Evolutionary conservation across 2,797 vertebrate genomes (phyloP).

Genomic region (Pipistrellus pipistrellus): DNA sequence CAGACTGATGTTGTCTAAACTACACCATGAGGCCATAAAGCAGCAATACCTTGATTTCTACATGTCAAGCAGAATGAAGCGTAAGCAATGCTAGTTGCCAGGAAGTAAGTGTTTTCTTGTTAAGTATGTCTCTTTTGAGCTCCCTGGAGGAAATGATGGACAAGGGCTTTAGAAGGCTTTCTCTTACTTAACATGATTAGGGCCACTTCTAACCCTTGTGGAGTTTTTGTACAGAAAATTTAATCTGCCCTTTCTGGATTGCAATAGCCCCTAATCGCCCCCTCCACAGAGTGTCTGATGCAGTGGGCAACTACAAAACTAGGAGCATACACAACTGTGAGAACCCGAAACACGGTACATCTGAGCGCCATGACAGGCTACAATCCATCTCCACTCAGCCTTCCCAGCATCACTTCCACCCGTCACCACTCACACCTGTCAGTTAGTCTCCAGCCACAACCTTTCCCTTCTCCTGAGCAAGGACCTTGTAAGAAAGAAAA

Average conservation of each 20-base stretch:
- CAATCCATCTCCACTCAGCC: not conserved
- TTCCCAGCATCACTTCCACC: not conserved
- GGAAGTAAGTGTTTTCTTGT: not conserved
- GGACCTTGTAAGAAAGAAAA: not conserved
- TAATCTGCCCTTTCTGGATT: not conserved
- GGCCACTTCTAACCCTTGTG: not conserved
- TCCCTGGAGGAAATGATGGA: not conserved
- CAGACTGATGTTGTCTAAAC: not conserved
- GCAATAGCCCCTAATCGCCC: not conserved
- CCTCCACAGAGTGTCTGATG: not conserved
- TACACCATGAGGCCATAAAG: not conserved
- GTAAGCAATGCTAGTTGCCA: not conserved
- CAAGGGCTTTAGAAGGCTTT: not conserved
- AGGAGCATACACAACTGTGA: not conserved
- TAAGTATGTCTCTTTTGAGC: not conserved
- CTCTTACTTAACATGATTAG: not conserved
- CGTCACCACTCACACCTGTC: not conserved
- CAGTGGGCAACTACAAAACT: not conserved
- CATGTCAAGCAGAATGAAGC: not conserved
- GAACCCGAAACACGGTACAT: not conserved
- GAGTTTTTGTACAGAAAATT: not conserved
- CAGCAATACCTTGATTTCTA: not conserved
- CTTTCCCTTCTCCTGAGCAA: not conserved
- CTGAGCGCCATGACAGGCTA: not conserved
- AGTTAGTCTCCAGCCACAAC: not conserved